Evolutionary conservation across 2,797 vertebrate genomes (phyloP).

Genomic region (Crypturellus tataupa): DNA sequence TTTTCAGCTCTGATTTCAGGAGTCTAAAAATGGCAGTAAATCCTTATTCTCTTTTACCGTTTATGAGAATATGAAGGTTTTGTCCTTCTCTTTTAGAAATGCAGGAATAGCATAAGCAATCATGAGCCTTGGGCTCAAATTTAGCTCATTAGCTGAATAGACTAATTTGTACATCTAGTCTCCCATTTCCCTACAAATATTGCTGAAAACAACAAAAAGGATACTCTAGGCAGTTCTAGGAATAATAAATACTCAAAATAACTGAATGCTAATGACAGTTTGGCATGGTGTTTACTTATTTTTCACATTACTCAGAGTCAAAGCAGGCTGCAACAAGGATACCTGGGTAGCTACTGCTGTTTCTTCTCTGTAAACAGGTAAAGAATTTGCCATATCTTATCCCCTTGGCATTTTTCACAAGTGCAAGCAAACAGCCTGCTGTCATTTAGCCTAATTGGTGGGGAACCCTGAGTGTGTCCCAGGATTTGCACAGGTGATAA

Average conservation of each 20-base stretch:
- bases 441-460: neutral
- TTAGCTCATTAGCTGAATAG: neutral
- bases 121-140: neutral
- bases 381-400: neutral
- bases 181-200: neutral
- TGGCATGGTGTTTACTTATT: neutral
- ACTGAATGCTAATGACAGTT: neutral
- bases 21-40: neutral
- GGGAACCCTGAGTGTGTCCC: neutral
- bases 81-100: neutral
- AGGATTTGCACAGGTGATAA: neutral
- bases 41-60: neutral
- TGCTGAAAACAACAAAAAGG: neutral
- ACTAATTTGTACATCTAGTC: neutral
- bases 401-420: neutral
- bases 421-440: constrained; percentile 19
- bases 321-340: neutral
- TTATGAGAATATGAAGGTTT: accelerated
- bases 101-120: neutral
- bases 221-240: neutral
- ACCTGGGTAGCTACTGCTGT: neutral
- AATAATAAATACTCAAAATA: neutral
- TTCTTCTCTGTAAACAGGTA: neutral
- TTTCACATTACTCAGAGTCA: neutral
- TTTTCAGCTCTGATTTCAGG: neutral